phyloP scores from a whole-genome alignment of 2,888 invertebrate genomes.

The Napeogenes sylphis region DNA sequence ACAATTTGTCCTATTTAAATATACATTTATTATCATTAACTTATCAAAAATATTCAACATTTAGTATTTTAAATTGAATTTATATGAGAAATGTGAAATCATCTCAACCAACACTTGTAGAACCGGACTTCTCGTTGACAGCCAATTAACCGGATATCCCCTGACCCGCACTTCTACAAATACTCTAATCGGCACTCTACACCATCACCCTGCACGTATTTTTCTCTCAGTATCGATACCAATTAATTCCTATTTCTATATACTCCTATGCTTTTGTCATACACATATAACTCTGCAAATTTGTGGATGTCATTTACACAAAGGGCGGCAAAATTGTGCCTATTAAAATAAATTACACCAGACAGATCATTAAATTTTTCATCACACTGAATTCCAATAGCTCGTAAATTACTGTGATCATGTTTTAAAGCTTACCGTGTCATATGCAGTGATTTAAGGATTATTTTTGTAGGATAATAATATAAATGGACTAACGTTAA shows the following conservation, averaged over 20 bases:
- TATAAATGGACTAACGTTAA: not conserved
- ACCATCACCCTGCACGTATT: slow-evolving; percentile 56
- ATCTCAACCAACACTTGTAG: slow-evolving; percentile 27
- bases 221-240: slow-evolving; percentile 47
- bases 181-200: slow-evolving; percentile 62
- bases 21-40: too few relatives aligned
- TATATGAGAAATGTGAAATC: slow-evolving; percentile 17
- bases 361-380: slow-evolving; percentile 46
- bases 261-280: slow-evolving; percentile 11
- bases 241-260: slow-evolving; percentile 36
- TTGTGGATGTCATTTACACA: slow-evolving; percentile 53
- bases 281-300: slow-evolving; percentile 40
- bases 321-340: slow-evolving; percentile 49
- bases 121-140: slow-evolving; percentile 70
- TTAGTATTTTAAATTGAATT: too few relatives aligned
- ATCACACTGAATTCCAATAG: slow-evolving; percentile 35
- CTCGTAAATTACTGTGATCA: slow-evolving; percentile 30
- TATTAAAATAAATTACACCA: slow-evolving; percentile 50
- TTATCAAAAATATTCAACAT: too few relatives aligned
- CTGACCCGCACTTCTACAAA: slow-evolving; percentile 50
- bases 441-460: not conserved
- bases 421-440: slow-evolving; percentile 16
- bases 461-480: not conserved
- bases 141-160: slow-evolving; percentile 68
- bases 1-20: not conserved